These are phyloP conservation scores for Erannis defoliaria DNA, from an alignment of 2,888 invertebrate genomes.

Conservation along the genomic window DNA sequence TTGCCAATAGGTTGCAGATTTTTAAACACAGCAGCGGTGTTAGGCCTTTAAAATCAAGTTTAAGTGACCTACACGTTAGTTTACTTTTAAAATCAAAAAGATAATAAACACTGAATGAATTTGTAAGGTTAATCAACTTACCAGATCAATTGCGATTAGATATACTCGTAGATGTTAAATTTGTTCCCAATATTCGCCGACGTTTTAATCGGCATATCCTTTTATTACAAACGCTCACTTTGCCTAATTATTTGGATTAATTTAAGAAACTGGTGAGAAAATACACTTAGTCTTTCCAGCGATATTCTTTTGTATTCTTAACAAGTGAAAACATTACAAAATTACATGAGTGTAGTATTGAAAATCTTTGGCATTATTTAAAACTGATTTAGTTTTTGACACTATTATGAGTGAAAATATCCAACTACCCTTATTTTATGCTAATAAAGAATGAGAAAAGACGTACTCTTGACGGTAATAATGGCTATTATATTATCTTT, in stretches of 20 bases:
- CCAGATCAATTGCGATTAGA: neutral
- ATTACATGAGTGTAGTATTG: neutral
- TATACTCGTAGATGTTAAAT: neutral
- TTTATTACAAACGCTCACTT: neutral
- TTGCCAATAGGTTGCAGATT: no score
- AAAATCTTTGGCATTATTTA: neutral
- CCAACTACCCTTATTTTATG: neutral
- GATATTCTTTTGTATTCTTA: neutral
- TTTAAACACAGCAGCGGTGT: no score
- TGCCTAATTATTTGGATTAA: neutral
- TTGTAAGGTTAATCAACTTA: no score
- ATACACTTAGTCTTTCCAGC: neutral
- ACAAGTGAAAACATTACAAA: neutral
- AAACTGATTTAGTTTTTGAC: neutral
- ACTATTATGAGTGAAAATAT: neutral
- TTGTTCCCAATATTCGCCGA: no score
- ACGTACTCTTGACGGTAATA: no score
- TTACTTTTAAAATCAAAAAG: no score
- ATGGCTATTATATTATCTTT: no score
- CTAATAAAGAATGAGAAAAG: no score
- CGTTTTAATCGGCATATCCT: neutral
- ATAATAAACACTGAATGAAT: no score
- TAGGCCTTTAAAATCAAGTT: no score
- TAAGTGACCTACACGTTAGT: no score
- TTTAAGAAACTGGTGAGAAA: neutral